Conservation (phyloP, 2,888 invertebrate species). For the Epistrophe grossulariae region DNA sequence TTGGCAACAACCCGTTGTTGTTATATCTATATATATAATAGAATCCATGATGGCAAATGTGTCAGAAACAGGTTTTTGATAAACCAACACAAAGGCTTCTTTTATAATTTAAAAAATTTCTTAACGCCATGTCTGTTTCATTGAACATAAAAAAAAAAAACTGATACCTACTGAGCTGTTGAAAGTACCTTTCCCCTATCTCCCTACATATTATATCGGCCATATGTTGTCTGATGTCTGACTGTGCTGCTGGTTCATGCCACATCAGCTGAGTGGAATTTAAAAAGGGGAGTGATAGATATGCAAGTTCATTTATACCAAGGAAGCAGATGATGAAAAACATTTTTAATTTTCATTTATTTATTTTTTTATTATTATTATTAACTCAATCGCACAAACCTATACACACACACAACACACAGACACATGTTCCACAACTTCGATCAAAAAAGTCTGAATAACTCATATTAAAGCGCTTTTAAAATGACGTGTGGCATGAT, state of each 20-base stretch:
- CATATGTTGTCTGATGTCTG: conserved; percentile 55
- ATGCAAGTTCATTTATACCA: conserved; percentile 38
- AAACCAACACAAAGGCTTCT: conserved; percentile 7
- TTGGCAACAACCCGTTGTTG: background rate
- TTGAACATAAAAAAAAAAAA: conserved; percentile 1
- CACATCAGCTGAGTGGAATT: conserved; percentile 47
- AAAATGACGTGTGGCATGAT: conserved; percentile 45
- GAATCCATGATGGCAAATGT: background rate
- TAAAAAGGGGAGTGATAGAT: conserved; percentile 62
- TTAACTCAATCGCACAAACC: background rate
- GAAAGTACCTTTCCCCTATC: conserved; percentile 44
- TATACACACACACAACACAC: background rate
- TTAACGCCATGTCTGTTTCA: conserved; percentile 7
- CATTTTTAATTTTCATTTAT: conserved; percentile 25
- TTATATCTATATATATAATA: no score
- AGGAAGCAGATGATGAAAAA: conserved; percentile 49
- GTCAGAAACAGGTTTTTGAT: conserved; percentile 2
- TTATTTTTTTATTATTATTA: conserved; percentile 12
- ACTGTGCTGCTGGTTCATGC: conserved; percentile 25
- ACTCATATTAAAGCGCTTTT: conserved; percentile 31
- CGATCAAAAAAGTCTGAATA: conserved; percentile 20
- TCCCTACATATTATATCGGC: conserved; percentile 38
- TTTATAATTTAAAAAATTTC: conserved; percentile 9
- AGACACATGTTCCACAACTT: background rate
- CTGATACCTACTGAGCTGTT: conserved; percentile 32